Percentiles rank a stretch among this genome's conserved stretches.
Evolutionary conservation across 2,113 vertebrate species (phyloP).

Genomic region (Barnardius zonarius): DNA sequence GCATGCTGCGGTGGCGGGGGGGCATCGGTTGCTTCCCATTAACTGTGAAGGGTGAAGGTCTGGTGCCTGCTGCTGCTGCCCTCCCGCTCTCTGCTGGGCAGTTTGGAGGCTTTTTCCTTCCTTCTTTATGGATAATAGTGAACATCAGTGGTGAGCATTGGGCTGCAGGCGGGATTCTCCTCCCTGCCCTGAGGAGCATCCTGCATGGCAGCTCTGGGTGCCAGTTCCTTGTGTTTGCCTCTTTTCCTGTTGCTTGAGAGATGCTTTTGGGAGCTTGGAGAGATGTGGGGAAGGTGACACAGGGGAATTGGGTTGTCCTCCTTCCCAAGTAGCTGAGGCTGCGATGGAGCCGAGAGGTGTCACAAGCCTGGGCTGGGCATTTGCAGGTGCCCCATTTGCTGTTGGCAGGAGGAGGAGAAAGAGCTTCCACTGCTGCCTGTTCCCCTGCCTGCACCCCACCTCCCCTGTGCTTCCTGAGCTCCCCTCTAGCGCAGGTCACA

Average conservation of each 20-base stretch:
- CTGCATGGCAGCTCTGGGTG: rapidly evolving
- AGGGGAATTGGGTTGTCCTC: neutral
- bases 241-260: neutral
- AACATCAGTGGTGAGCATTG: neutral
- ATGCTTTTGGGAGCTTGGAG: neutral
- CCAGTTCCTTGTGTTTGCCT: neutral
- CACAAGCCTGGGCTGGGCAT: neutral
- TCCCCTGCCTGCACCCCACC: neutral
- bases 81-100: neutral
- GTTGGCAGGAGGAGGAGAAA: neutral
- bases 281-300: neutral
- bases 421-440: neutral
- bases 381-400: neutral
- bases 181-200: neutral
- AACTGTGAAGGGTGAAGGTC: neutral
- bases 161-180: neutral
- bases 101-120: neutral
- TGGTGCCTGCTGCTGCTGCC: neutral
- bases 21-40: neutral
- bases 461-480: neutral
- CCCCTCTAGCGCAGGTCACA: neutral
- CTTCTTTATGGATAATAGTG: neutral
- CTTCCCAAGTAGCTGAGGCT: neutral
- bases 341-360: neutral
- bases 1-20: rapidly evolving